Conservation (phyloP, 2,888 invertebrate species). For the Thalpophila matura region DNA sequence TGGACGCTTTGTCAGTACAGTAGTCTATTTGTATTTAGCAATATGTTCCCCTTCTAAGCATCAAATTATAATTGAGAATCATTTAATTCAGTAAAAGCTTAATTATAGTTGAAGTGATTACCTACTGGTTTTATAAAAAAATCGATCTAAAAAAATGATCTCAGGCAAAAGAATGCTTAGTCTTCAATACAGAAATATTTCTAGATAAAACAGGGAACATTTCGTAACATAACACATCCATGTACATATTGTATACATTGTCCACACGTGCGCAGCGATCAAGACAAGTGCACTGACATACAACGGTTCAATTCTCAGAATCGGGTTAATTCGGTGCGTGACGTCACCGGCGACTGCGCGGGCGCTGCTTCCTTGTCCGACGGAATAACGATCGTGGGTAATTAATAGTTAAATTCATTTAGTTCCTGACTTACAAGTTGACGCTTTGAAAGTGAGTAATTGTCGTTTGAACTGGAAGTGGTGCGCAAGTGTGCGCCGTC, state of each 20-base stretch:
- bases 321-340: slow-evolving; percentile 86
- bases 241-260: slow-evolving; percentile 65
- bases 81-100: background rate
- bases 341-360: slow-evolving; percentile 77
- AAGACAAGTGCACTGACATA: slow-evolving; percentile 86
- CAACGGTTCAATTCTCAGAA: slow-evolving; percentile 85
- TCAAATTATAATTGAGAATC: background rate
- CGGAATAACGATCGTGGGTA: slow-evolving; percentile 69
- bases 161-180: background rate
- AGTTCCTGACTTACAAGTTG: slow-evolving; percentile 66
- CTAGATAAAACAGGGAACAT: slow-evolving; percentile 16
- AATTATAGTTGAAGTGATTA: background rate
- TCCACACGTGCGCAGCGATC: slow-evolving; percentile 82
- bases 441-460: slow-evolving; percentile 62
- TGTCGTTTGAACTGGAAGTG: slow-evolving; percentile 39
- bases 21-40: background rate
- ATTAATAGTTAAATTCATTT: slow-evolving; percentile 71
- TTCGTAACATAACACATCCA: slow-evolving; percentile 44
- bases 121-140: too few relatives aligned
- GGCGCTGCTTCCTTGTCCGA: slow-evolving; percentile 79
- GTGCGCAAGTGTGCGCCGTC: slow-evolving; percentile 17
- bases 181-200: background rate
- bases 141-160: too few relatives aligned
- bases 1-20: background rate
- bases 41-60: too few relatives aligned